Evolutionary conservation across 2,888 invertebrate species (phyloP).

Genomic region (Piscicola geometra): DNA sequence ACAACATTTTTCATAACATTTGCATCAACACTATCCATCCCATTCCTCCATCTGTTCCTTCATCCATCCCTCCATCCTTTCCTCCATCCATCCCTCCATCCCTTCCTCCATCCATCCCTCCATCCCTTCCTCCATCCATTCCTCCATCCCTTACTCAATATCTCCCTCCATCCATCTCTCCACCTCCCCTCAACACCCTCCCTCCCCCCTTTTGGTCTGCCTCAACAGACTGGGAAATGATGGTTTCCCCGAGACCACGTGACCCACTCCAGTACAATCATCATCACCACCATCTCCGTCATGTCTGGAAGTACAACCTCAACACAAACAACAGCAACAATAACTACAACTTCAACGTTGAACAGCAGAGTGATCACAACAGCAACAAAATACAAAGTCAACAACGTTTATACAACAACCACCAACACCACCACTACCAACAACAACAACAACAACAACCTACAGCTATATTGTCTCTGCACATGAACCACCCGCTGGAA

Average conservation of each 20-base stretch:
- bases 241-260: conserved; percentile 20
- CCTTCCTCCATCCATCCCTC: too few relatives aligned
- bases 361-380: neutral
- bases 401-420: neutral
- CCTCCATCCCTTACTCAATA: neutral
- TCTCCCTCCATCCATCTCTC: neutral
- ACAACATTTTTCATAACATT: too few relatives aligned
- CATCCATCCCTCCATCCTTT: too few relatives aligned
- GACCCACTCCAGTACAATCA: neutral
- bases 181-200: conserved; percentile 4
- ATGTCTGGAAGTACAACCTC: neutral
- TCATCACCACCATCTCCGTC: neutral
- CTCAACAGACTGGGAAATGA: conserved; percentile 20
- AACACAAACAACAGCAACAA: neutral
- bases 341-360: neutral
- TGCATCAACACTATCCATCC: too few relatives aligned
- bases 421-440: neutral
- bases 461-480: too few relatives aligned
- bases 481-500: too few relatives aligned
- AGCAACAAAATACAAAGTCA: neutral
- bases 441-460: conserved; percentile 11
- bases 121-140: too few relatives aligned
- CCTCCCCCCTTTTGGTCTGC: conserved; percentile 5
- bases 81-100: too few relatives aligned
- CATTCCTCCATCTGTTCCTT: too few relatives aligned